Percentiles rank a stretch among this genome's conserved stretches.
Evolutionary conservation across 2,797 vertebrate species (phyloP).

Genomic region (Streptopelia turtur): DNA sequence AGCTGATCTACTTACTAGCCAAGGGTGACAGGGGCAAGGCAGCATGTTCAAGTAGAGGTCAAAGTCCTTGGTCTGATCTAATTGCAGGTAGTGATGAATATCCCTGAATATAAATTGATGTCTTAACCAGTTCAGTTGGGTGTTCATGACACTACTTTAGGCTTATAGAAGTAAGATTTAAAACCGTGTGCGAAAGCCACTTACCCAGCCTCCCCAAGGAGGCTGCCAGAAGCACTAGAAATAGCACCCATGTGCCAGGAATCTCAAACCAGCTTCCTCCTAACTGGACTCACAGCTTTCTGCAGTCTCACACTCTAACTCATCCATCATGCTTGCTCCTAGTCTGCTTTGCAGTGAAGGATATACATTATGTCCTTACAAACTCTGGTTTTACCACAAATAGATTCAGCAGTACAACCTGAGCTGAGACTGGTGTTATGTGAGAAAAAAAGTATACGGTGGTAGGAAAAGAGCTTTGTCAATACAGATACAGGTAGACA

Average conservation of each 20-base stretch:
- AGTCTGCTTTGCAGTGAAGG: neutral
- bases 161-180: neutral
- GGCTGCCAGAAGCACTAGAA: neutral
- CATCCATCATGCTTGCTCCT: neutral
- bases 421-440: neutral
- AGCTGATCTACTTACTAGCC: neutral
- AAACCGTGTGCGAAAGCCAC: neutral
- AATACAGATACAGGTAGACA: neutral
- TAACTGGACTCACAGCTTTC: fast-evolving
- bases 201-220: neutral
- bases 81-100: slow-evolving; percentile 4
- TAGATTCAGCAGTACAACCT: neutral
- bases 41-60: neutral
- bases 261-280: neutral
- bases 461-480: neutral
- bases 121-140: neutral
- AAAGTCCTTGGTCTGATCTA: neutral
- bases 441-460: neutral
- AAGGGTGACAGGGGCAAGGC: neutral
- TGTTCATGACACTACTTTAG: neutral
- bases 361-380: neutral
- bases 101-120: neutral
- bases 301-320: neutral
- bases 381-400: neutral
- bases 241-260: neutral